These are phyloP conservation scores for Drosophila quinaria DNA, from an alignment of 2,888 invertebrate genomes.

Conservation along the genomic window DNA sequence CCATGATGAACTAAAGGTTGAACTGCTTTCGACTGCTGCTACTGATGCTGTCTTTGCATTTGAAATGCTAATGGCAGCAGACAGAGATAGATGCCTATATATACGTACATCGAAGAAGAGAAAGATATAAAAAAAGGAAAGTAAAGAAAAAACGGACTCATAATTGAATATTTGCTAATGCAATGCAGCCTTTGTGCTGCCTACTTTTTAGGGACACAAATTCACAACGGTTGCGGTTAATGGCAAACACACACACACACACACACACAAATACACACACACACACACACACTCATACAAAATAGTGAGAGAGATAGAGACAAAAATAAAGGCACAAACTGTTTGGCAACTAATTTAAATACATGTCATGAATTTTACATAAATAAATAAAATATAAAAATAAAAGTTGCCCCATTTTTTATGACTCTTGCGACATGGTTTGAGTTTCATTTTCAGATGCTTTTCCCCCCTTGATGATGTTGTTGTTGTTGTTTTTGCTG, in stretches of 20 bases:
- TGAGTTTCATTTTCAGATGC: constrained; percentile 14
- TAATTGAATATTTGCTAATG: constrained; percentile 74
- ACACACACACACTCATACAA: constrained; percentile 10
- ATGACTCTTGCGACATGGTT: constrained; percentile 37
- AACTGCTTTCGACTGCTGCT: constrained; percentile 18
- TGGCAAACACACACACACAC: constrained; percentile 29
- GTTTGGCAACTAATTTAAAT: constrained; percentile 75
- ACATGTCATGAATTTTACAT: constrained; percentile 77
- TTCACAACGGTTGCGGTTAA: constrained; percentile 51
- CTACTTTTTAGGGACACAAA: constrained; percentile 41
- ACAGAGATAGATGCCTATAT: constrained; percentile 10
- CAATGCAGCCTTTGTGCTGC: constrained; percentile 53
- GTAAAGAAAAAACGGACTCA: constrained; percentile 37
- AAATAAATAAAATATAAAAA: constrained; percentile 56
- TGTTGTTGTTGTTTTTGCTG: background rate
- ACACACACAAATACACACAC: constrained; percentile 2
- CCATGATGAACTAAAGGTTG: background rate
- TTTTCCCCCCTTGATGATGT: background rate
- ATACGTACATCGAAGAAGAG: constrained; percentile 4
- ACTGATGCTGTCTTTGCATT: constrained; percentile 48
- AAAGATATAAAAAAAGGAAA: constrained; percentile 1
- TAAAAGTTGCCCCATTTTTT: constrained; percentile 57
- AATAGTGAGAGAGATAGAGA: constrained; percentile 14
- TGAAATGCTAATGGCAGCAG: constrained; percentile 70
- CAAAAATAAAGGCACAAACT: constrained; percentile 60